Conservation (phyloP, 2,888 invertebrate genomes). For the Rhingia campestris region DNA sequence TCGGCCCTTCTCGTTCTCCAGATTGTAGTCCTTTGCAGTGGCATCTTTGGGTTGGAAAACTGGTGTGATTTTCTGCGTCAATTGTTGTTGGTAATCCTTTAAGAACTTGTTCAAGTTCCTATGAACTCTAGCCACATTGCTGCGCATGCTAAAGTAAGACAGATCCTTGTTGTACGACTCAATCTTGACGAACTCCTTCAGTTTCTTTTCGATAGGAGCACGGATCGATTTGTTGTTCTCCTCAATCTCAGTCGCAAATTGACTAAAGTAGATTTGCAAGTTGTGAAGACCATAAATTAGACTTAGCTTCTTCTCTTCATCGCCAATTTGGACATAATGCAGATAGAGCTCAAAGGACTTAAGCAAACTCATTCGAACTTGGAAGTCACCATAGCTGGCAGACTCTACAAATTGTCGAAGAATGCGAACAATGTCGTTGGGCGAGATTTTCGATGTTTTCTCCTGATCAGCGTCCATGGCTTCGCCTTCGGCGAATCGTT, state of each 20-base stretch:
- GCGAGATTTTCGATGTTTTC: conserved; percentile 76
- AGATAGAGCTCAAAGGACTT: conserved; percentile 92
- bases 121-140: conserved; percentile 94
- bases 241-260: conserved; percentile 88
- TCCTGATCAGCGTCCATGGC: conserved; percentile 74
- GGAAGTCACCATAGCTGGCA: conserved; percentile 92
- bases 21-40: conserved; percentile 79
- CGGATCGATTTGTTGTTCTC: conserved; percentile 87
- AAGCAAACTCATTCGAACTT: conserved; percentile 89
- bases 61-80: conserved; percentile 81
- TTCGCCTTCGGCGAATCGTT: conserved; percentile 78
- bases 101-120: conserved; percentile 93
- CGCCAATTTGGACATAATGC: conserved; percentile 83
- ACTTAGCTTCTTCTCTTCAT: conserved; percentile 78
- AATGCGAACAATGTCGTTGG: conserved; percentile 83
- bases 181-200: conserved; percentile 97
- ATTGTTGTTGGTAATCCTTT: conserved; percentile 89
- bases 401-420: conserved; percentile 92
- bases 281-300: conserved; percentile 90
- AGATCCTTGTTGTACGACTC: conserved; percentile 96
- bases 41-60: conserved; percentile 82
- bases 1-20: conserved; percentile 79
- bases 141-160: conserved; percentile 96
- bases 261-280: conserved; percentile 91
- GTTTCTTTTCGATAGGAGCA: conserved; percentile 93